Base-by-base conservation (phyloP, 2,797 vertebrate species). In the Oryzias sinensis region DNA sequence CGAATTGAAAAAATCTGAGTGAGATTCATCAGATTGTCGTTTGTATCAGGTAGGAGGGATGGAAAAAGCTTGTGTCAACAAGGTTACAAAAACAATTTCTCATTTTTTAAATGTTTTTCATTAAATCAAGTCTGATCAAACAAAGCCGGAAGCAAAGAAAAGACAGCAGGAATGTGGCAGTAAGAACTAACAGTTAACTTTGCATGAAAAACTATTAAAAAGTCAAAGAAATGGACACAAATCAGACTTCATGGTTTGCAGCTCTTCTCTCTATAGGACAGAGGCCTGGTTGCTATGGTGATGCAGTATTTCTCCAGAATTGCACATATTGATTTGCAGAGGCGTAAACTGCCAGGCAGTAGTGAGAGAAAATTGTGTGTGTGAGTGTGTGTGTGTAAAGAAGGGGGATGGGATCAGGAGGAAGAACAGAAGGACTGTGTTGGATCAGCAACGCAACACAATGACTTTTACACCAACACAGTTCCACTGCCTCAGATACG, bases 261-360 rank as follows among this genome's bases (percentile, higher is more conserved):
- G 79, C 74, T 83, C 71, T 59, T 52, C 77, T 66, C 79, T 81
- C 74, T 64, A 40, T 77, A 85, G 81, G 95, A 96, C 94, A 93
- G 93, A 94, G 94, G 94, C 92, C 93, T 69, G 92, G 97, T 99
- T 97, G 92, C 94, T 94, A 97, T 97, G 94, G 95, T 86, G 93
- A 98, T 91, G 91, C 95, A 90, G 93, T 95, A 94, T 96, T 97
- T 96, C 95, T 96, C 93, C 90, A 93, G 95, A 97, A 97, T 96
- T 96, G 94, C 94, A 96, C 91, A 91, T 98, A 98, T 99, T 97
- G 97, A 98, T 98, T 94, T 77, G 83, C 90, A 92, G 92, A 95
- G 94, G 95, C 93, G 93, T 95, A 93, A 96, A 96, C 93, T 92
- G 93, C 94, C 92, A 86, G 92, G 93, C 89, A 89, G 94, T 92